phyloP scores from a whole-genome alignment of 2,113 vertebrate genomes.

The Okapia johnstoni region DNA sequence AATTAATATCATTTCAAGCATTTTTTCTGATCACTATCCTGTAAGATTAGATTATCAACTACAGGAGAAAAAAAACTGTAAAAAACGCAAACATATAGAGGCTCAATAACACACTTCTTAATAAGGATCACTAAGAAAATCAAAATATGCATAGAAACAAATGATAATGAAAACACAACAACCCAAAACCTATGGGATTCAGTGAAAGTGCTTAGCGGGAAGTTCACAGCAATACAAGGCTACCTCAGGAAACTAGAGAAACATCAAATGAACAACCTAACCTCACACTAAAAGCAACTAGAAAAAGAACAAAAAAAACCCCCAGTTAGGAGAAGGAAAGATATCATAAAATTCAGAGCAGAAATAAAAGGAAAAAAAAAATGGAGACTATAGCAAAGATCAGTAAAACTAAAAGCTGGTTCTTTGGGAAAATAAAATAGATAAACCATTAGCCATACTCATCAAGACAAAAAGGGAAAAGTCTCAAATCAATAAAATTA shows the following conservation, averaged over 20 bases:
- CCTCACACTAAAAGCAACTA: background rate
- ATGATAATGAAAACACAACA: background rate
- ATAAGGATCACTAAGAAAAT: background rate
- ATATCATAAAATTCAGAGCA: background rate
- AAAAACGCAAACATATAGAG: background rate
- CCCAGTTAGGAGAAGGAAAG: background rate
- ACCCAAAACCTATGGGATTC: background rate
- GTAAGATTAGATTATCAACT: background rate
- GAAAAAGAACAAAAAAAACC: background rate
- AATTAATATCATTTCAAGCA: background rate
- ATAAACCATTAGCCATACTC: background rate
- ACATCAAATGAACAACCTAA: background rate
- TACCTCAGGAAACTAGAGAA: background rate
- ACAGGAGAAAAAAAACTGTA: fast-evolving
- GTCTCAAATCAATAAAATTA: background rate
- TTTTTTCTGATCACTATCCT: background rate
- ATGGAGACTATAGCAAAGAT: background rate
- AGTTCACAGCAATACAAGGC: background rate
- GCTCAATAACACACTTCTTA: background rate
- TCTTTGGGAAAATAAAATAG: background rate
- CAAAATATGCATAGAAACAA: background rate
- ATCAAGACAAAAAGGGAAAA: background rate
- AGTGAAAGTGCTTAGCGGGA: background rate
- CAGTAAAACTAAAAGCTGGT: background rate
- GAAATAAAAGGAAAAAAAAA: background rate